Conservation (phyloP, 2,113 vertebrate species). For the Etheostoma cragini region DNA sequence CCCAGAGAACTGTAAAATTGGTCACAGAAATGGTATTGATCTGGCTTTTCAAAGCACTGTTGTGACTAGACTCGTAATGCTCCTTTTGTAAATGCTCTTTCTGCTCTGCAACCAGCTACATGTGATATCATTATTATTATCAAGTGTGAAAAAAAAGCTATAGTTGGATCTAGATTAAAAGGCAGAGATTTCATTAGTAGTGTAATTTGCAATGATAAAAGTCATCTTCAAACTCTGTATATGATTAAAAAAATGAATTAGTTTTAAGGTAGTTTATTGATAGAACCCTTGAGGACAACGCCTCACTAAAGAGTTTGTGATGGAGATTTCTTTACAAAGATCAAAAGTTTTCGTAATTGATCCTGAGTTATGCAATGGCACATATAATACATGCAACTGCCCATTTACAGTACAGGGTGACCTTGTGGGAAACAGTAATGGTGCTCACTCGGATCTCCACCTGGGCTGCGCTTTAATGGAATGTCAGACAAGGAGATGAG, state of each 20-base stretch:
- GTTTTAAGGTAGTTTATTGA: background rate
- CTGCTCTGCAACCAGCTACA: background rate
- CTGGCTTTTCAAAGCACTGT: conserved; percentile 64
- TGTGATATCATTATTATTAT: conserved; percentile 32
- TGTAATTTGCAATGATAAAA: conserved; percentile 24
- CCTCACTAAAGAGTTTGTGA: background rate
- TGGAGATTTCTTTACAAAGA: conserved; percentile 20
- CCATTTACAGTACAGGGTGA: conserved; percentile 56
- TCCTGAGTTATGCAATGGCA: conserved; percentile 41
- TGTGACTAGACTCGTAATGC: conserved; percentile 76
- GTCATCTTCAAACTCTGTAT: background rate
- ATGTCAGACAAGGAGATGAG: conserved; percentile 71
- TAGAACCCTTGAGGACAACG: conserved; percentile 1
- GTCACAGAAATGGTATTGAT: conserved; percentile 79
- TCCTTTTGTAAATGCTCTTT: conserved; percentile 49
- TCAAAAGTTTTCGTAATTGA: conserved; percentile 46
- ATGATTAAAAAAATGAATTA: background rate
- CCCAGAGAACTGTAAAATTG: conserved; percentile 78
- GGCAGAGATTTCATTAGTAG: background rate
- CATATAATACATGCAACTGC: conserved; percentile 51
- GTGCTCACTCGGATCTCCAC: conserved; percentile 56
- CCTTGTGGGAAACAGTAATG: conserved; percentile 71
- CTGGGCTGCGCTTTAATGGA: conserved; percentile 56
- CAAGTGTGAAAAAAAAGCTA: conserved; percentile 18
- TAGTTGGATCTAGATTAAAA: conserved; percentile 15